Evolutionary conservation across 2,797 vertebrate species (phyloP), one percentile per base, ranked within the genome.

Genomic region (Ptychadena robeensis): DNA sequence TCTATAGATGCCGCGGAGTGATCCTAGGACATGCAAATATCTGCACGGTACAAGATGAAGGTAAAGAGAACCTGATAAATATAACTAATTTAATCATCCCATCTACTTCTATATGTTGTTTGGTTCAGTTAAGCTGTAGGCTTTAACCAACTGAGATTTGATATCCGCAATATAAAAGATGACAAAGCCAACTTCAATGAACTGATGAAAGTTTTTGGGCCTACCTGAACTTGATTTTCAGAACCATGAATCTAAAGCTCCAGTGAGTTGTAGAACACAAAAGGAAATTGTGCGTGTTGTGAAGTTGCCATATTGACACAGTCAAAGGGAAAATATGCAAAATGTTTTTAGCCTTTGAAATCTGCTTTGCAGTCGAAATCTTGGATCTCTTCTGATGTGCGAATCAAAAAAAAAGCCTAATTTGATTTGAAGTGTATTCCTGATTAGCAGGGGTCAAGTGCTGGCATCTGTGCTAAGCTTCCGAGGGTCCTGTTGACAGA

Each of bases 371-470:
- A 61, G 35, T 69, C 48, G 48, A 70, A 71, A 38, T 27, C 53
- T 40, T 40, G 30, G 35, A 34, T 44, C 73, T 61, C 66, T 18
- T 82, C 73, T 76, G 65, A 82, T 82, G 81, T 65, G 48, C 2
- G n/a, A 77, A 64, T 71, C 28, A 82, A 69, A 61, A 64, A 61
- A 64, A 48, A 25, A 2, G 9, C 7, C 35, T 75, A 75, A 82
- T 82, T 44, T 64, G 66, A 77, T 77, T 70, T 77, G 73, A 76
- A 82, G 81, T 77, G 65, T 57, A 25, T 75, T 63, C 65, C 48
- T 69, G 81, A 82, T 82, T 77, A 82, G 28, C 27, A 30, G n/a
- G 67, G 63, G 66, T 61, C 80, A 75, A 68, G 64, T 69, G 40
- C 69, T 34, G 31, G 64, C 64, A 31, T 75, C 80, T 67, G 61